These are phyloP conservation scores for Cheirogaleus major DNA, from an alignment of 2,797 vertebrate species.

Conservation along the genomic window DNA sequence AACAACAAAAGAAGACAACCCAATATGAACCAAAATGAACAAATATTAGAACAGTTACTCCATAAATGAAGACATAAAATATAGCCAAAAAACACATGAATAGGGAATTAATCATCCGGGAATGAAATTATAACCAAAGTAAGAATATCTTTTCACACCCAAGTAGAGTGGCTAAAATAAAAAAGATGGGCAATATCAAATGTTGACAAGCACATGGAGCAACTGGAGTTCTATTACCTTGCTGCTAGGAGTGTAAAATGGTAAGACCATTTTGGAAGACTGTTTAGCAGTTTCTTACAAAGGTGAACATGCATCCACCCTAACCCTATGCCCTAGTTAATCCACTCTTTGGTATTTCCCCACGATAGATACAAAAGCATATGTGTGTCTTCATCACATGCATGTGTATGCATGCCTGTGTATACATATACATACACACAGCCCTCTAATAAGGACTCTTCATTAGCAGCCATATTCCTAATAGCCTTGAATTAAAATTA, in stretches of 20 bases:
- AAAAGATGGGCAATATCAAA: neutral
- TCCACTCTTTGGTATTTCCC: neutral
- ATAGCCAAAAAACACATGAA: neutral
- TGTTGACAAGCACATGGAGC: neutral
- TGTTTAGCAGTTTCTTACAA: neutral
- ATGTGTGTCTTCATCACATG: neutral
- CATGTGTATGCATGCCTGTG: neutral
- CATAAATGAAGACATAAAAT: neutral
- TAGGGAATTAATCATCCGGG: neutral
- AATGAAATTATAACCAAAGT: neutral
- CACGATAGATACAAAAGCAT: neutral
- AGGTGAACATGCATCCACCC: neutral
- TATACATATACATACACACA: neutral
- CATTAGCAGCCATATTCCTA: neutral
- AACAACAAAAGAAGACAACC: neutral
- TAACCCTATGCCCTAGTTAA: neutral
- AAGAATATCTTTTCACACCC: neutral
- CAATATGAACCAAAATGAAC: neutral
- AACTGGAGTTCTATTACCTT: neutral
- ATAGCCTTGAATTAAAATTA: neutral
- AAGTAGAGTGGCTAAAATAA: neutral
- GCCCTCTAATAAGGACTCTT: neutral
- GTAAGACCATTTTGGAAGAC: neutral
- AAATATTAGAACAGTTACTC: neutral
- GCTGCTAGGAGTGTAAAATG: neutral